Evolutionary conservation across 2,113 vertebrate species (phyloP), one percentile per base, ranked within the genome.

Genomic region (Calidris pugnax): DNA sequence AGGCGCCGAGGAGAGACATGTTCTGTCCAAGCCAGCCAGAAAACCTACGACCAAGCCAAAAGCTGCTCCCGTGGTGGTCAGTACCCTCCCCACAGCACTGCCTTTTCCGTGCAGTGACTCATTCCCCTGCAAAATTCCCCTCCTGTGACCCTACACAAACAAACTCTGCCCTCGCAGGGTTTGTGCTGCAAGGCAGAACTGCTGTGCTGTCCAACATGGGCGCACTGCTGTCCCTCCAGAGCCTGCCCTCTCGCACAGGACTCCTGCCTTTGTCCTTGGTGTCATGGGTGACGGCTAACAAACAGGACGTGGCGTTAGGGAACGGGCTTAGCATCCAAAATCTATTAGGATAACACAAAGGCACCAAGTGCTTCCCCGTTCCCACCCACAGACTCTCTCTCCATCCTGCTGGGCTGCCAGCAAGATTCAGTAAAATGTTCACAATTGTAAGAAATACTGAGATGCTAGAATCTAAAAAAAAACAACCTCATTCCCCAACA

Each of bases 131-230:
- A 19, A 14, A 73, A 78, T 62, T 63, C 59, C 71, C 60, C 72
- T 74, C 37, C 82, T 6, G 26, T 9, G 47, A 56, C 33, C 76
- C 75, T 14, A 5, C 62, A 9, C 56, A 48, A 39, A 50, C 76
- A 24, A 26, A 26, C 21, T 12, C 39, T 33, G 14, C 64, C 10
- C 3, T 64, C 62, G 8, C 0, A 20, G 11, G 33, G 41, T 39
- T 35, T 2, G 51, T 8, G 50, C 35, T 28, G 43, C 64, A 48
- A 59, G 2, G 1, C 60, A 12, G 50, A 51, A 28, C 5, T 2
- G 7, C 15, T 3, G 28, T 1, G 5, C 3, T 10, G 50, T 7
- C 56, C 4, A 16, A 24, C 13, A 6, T 0, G 22, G 48, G 26
- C 16, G 14, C n/a, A 0, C 57, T 19, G 28, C 32, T 9, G 56